A percentile compares a stretch with the other conserved stretches of the same genome.
phyloP scores from a whole-genome alignment of 2,888 invertebrate species.

The Chironomus riparius region DNA sequence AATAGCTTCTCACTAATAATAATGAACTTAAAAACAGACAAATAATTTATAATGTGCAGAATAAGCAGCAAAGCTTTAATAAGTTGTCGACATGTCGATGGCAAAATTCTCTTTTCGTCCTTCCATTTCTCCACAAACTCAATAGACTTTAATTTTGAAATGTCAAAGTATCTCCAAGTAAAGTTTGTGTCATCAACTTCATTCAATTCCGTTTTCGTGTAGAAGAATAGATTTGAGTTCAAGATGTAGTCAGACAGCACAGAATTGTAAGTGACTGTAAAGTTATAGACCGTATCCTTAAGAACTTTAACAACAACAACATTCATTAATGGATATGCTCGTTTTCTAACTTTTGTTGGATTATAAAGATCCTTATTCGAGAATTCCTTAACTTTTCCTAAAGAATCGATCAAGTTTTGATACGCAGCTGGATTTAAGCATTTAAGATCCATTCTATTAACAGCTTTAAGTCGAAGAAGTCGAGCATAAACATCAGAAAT shows the following conservation, averaged over 20 bases:
- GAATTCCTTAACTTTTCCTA: background rate
- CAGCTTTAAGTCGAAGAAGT: background rate
- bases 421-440: background rate
- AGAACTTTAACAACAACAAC: background rate
- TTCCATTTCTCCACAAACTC: background rate
- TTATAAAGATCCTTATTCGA: background rate
- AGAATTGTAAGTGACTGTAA: background rate
- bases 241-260: background rate
- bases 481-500: background rate
- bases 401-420: background rate
- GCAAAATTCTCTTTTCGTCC: background rate
- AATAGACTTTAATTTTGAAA: background rate
- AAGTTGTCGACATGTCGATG: background rate
- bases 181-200: background rate
- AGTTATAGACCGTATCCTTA: background rate
- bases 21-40: background rate
- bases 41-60: background rate
- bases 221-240: background rate
- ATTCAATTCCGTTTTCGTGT: background rate
- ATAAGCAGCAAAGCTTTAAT: background rate
- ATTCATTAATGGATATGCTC: constrained; percentile 1
- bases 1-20: background rate
- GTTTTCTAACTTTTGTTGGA: background rate
- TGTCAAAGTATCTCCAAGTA: background rate
- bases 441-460: background rate